Evolutionary conservation across 2,113 vertebrate genomes (phyloP), one percentile per base, ranked within the genome.

Genomic region (Oophaga pumilio): DNA sequence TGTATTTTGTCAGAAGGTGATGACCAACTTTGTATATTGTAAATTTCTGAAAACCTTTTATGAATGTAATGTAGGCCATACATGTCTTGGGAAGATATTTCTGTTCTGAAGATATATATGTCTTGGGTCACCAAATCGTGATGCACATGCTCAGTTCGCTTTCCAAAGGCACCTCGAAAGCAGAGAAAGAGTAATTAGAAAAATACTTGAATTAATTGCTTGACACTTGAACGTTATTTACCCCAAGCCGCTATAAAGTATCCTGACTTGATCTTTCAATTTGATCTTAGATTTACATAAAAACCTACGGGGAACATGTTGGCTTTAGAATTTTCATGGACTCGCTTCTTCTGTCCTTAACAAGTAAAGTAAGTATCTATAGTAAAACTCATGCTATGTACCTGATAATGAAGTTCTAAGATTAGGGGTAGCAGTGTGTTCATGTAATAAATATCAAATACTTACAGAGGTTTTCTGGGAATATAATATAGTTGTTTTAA

Each of bases 291-390:
- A 94, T 99, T 88, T 97, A 98, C 87, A 95, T 99, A 88, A 96
- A 96, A 93, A 99, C 98, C 0, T 94, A 97, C 1, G 98, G 98
- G 22, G 97, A 99, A 81, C 98, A 99, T 82, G 97, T 99, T 6
- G 98, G 97, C 12, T 99, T 99, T 89, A 94, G 97, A 89, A 99
- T 99, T 92, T 99, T 99, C 89, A 98, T 99, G 98, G 97, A 99
- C 89, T 96, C 97, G 50, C 96, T 99, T 78, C 95, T 99, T 15
- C 95, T 99, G 89, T 99, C 98, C 74, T 93, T 99, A 89, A 96
- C 94, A 82, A 94, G 97, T 90, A 99, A 99, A 95, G 98, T 98
- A 90, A 95, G 94, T 90, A 62, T 10, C 53, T 69, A 2, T 8
- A 24, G 13, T n/a, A 69, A 69, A 53, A 33, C 9, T 24, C 26